Conservation (phyloP, 2,797 vertebrate species). For the Peromyscus eremicus region DNA sequence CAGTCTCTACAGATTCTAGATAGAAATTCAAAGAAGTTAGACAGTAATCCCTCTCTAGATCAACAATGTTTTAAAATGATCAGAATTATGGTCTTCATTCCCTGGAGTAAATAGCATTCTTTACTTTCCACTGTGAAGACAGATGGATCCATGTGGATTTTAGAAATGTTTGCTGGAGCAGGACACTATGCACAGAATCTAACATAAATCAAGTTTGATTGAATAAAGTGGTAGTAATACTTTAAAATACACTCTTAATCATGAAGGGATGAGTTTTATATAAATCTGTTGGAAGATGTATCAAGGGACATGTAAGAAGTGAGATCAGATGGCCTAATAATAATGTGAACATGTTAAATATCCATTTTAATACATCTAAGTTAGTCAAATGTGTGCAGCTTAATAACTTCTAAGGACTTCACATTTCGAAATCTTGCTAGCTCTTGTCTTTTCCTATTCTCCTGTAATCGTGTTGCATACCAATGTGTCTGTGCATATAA, state of each 20-base stretch:
- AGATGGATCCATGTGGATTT: slow-evolving; percentile 31
- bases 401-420: slow-evolving; percentile 21
- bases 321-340: slow-evolving; percentile 45
- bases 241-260: slow-evolving; percentile 43
- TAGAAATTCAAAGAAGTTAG: background rate
- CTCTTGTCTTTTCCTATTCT: background rate
- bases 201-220: slow-evolving; percentile 55
- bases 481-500: background rate
- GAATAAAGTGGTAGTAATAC: background rate
- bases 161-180: background rate
- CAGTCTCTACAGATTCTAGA: background rate
- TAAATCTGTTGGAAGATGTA: slow-evolving; percentile 5
- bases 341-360: slow-evolving; percentile 54
- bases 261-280: slow-evolving; percentile 25
- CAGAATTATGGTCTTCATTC: background rate
- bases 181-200: background rate
- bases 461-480: background rate
- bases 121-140: background rate
- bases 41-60: background rate
- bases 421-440: slow-evolving; percentile 26
- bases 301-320: background rate
- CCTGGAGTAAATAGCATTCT: background rate
- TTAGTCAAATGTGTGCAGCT: slow-evolving; percentile 13
- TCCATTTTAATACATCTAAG: background rate
- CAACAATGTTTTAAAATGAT: background rate